Base-by-base conservation (phyloP, 2,797 vertebrate species). In the Xiphophorus birchmanni region DNA sequence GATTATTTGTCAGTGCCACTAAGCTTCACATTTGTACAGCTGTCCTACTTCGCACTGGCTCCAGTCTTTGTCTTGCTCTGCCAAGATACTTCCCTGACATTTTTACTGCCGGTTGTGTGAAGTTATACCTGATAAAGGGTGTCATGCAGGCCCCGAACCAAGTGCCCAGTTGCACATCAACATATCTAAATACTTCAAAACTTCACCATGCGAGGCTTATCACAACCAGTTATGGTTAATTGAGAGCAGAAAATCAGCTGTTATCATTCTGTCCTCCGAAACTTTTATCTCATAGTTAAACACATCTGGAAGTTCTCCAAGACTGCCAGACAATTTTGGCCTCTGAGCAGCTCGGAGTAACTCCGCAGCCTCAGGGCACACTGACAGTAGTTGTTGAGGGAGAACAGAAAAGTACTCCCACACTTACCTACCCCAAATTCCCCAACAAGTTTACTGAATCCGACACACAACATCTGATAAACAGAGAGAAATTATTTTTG, bases 251-350 rank as follows among this genome's bases (percentile, higher is more conserved):
- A 84, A 87, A 89, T 91, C 80, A 82, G 85, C 88, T 89, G 86
- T 86, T 89, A 88, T 89, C 88, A 80, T 85, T 84, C 81, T 87
- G 81, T 58, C 81, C 80, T 83, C 84, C 74, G 67, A 60, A 63
- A 82, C 89, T 90, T 82, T 91, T 91, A 93, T 93, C 92, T 90
- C 82, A 45, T 40, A 80, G 88, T 90, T 87, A 84, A 92, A 89
- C 86, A 92, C 91, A 93, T 94, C 92, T 92, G 92, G 92, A 92
- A 88, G 85, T 87, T 87, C 69, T 92, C 92, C 88, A 84, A 84
- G 32, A 60, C 84, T 71, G 81, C 83, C 81, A 74, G 81, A 75
- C 78, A 76, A 54, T 69, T 78, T 78, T 85, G 81, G 79, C 60
- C 79, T 88, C 75, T 79, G 77, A 76, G 78, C 47, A 67, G 73